These are phyloP conservation scores for Brachyptera risi DNA, from an alignment of 2,888 invertebrate species.

Conservation along the genomic window DNA sequence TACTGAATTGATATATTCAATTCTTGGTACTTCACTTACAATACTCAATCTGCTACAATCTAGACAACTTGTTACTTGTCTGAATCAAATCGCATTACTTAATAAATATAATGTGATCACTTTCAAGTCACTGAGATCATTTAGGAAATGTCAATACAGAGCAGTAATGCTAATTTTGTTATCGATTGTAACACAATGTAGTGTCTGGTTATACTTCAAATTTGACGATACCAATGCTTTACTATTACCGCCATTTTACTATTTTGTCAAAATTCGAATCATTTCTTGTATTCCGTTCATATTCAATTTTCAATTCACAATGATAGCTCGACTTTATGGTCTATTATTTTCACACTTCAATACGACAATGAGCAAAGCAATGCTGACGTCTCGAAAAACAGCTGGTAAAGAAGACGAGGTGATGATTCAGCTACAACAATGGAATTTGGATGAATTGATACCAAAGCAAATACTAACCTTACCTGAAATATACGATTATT, in stretches of 20 bases:
- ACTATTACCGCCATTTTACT: not conserved
- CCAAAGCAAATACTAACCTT: too few species aligned
- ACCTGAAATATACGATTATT: not conserved
- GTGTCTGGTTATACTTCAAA: not conserved
- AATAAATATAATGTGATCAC: not conserved
- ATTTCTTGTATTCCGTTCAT: not conserved
- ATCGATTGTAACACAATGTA: not conserved
- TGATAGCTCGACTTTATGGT: not conserved
- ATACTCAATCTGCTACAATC: not conserved
- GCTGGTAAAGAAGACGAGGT: too few species aligned
- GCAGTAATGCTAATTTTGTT: not conserved
- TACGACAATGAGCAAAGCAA: not conserved
- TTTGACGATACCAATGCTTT: not conserved
- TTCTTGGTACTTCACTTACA: not conserved
- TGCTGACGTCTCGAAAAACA: not conserved
- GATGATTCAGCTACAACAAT: not conserved
- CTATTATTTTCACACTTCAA: not conserved
- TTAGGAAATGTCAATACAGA: not conserved
- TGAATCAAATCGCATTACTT: not conserved
- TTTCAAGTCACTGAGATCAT: not conserved
- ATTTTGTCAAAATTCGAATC: not conserved
- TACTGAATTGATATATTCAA: not conserved
- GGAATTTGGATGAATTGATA: not conserved
- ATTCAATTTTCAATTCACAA: constrained; percentile 5
- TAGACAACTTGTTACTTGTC: not conserved